Conservation (phyloP, 2,113 vertebrate species). For the Cottus gobio region DNA sequence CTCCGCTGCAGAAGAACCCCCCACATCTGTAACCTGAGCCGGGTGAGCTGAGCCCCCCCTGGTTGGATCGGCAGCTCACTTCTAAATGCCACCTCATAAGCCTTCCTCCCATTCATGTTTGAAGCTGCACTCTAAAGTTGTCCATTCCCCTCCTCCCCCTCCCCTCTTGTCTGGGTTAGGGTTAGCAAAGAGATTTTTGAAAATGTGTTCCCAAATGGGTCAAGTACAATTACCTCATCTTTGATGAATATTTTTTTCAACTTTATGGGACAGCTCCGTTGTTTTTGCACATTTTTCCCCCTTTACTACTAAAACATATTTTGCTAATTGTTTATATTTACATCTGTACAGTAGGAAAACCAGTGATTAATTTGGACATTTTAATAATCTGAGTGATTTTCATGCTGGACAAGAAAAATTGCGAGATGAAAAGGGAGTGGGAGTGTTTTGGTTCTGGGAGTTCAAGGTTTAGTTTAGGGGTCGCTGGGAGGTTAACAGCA, state of each 20-base stretch:
- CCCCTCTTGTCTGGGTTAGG: no score
- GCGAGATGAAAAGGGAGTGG: conserved; percentile 48
- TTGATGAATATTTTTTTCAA: background rate
- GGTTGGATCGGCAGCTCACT: conserved; percentile 36
- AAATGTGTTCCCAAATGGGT: no score
- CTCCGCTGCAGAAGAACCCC: conserved; percentile 53
- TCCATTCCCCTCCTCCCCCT: background rate
- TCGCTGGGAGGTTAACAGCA: conserved; percentile 55
- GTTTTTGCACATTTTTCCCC: background rate
- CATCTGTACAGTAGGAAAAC: background rate
- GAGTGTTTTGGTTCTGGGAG: conserved; percentile 48
- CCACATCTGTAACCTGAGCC: conserved; percentile 65
- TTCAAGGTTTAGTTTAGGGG: conserved; percentile 55
- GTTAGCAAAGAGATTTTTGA: no score
- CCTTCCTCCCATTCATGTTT: conserved; percentile 38
- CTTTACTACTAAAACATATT: no score
- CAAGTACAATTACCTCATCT: no score
- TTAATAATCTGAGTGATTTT: background rate
- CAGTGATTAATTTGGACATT: background rate
- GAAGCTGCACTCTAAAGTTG: background rate
- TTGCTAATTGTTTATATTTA: background rate
- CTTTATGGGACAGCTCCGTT: background rate
- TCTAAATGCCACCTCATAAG: conserved; percentile 39
- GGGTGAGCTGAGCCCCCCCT: background rate
- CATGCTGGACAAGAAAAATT: background rate